Percentiles rank a stretch among this genome's conserved stretches.
Conservation (phyloP, 1,140 invertebrate genomes). For the Chionoecetes opilio region DNA sequence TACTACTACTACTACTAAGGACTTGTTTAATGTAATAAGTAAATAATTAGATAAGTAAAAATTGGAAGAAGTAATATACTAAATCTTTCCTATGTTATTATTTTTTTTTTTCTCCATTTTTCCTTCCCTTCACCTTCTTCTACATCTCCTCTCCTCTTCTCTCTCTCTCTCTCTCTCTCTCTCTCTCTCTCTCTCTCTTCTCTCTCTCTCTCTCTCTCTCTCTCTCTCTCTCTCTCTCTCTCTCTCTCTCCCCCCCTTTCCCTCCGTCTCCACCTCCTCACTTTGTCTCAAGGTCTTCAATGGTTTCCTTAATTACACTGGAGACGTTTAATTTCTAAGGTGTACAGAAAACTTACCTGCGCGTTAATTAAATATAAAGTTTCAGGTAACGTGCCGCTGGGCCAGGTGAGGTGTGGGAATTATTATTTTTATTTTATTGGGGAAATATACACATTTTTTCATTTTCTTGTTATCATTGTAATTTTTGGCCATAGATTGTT, state of each 20-base stretch:
- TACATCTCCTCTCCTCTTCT: too few relatives aligned
- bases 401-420: not conserved
- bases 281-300: not conserved
- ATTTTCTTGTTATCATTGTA: too few relatives aligned
- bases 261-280: not conserved
- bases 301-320: not conserved
- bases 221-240: not conserved
- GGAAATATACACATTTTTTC: too few relatives aligned
- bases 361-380: constrained; percentile 9
- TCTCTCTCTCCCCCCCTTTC: not conserved
- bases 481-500: too few relatives aligned
- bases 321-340: not conserved
- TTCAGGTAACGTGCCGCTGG: not conserved
- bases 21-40: too few relatives aligned
- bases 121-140: not conserved
- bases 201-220: not conserved
- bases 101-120: too few relatives aligned
- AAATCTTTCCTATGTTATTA: too few relatives aligned
- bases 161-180: not conserved
- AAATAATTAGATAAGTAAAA: too few relatives aligned
- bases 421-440: too few relatives aligned
- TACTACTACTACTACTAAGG: constrained; percentile 47
- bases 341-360: not conserved
- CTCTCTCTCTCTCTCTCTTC: not conserved
- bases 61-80: too few relatives aligned